Evolutionary conservation across 1,140 invertebrate genomes (phyloP).

Genomic region (Eumeta japonica): DNA sequence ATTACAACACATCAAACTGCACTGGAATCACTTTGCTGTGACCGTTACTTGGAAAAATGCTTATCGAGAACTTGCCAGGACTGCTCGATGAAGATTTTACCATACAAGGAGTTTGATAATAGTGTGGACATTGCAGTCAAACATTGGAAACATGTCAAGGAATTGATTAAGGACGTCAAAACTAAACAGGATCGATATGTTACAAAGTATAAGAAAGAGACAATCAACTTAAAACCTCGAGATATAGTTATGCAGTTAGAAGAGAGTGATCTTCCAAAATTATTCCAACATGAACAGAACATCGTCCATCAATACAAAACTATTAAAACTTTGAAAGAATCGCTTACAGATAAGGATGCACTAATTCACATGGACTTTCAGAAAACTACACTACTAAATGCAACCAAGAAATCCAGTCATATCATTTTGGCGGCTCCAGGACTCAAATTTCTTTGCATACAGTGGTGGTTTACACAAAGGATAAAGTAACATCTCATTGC

Average conservation of each 20-base stretch:
- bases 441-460: conserved; percentile 12
- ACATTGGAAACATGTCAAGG: conserved; percentile 4
- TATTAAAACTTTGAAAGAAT: too few relatives aligned
- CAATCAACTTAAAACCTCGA: too few relatives aligned
- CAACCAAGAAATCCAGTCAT: conserved; percentile 9
- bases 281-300: too few relatives aligned
- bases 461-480: conserved; percentile 8
- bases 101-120: conserved; percentile 6
- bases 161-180: conserved; percentile 4
- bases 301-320: too few relatives aligned
- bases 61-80: conserved; percentile 7
- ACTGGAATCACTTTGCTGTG: conserved; percentile 5
- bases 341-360: too few relatives aligned
- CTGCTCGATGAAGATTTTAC: conserved; percentile 5
- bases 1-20: conserved; percentile 7
- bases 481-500: conserved; percentile 9
- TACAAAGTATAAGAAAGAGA: too few relatives aligned
- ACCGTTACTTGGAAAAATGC: conserved; percentile 8
- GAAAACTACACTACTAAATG: conserved; percentile 1
- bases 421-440: conserved; percentile 11
- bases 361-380: not conserved
- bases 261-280: too few relatives aligned
- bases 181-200: too few relatives aligned
- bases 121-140: conserved; percentile 2
- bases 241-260: too few relatives aligned